Evolutionary conservation across 2,797 vertebrate genomes (phyloP).

Genomic region (Steatocranus sp.): DNA sequence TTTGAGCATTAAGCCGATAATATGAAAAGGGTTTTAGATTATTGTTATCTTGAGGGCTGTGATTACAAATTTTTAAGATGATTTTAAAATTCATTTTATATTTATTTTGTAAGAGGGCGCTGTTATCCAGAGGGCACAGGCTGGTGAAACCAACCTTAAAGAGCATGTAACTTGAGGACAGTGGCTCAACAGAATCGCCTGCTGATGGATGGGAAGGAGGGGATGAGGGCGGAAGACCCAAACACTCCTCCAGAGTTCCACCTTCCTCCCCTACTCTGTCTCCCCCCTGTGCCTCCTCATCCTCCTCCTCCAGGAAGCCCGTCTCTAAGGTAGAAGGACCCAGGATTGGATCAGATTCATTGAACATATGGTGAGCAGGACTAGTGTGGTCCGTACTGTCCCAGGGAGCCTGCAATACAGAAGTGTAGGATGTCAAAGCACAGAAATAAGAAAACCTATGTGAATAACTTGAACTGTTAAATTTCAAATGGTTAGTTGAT

Average conservation of each 20-base stretch:
- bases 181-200: slow-evolving; percentile 70
- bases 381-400: slow-evolving; percentile 75
- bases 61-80: neutral
- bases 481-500: neutral
- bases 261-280: slow-evolving; percentile 61
- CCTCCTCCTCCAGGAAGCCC: slow-evolving; percentile 75
- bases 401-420: slow-evolving; percentile 71
- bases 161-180: slow-evolving; percentile 77
- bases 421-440: neutral
- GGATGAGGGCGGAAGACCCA: slow-evolving; percentile 76
- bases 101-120: neutral
- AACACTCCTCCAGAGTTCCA: slow-evolving; percentile 74
- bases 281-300: slow-evolving; percentile 66
- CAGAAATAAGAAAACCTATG: neutral
- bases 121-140: neutral
- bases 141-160: slow-evolving; percentile 68
- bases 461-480: neutral
- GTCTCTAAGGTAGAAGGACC: slow-evolving; percentile 72
- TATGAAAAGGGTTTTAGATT: neutral
- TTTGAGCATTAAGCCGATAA: neutral
- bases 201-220: slow-evolving; percentile 68
- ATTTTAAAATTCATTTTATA: neutral
- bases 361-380: slow-evolving; percentile 78
- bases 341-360: slow-evolving; percentile 77
- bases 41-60: neutral